A percentile compares a stretch with the other conserved stretches of the same genome.
phyloP scores from a whole-genome alignment of 2,797 vertebrate genomes.

The Cossypha polioptera region DNA sequence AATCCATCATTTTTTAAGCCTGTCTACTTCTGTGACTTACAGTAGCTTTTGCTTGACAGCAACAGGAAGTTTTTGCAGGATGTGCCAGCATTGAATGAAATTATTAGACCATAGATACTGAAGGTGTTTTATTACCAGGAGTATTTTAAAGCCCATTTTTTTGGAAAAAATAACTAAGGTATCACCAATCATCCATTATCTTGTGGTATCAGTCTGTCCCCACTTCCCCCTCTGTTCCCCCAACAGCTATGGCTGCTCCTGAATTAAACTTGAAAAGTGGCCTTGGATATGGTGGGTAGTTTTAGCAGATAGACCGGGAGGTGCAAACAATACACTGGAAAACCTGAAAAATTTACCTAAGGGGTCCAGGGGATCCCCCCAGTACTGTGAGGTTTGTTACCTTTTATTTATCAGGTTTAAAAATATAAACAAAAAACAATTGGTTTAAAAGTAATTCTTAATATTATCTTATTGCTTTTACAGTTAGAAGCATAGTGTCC shows the following conservation, averaged over 20 bases:
- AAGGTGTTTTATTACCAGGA: conserved; percentile 7
- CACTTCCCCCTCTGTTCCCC: background rate
- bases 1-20: background rate
- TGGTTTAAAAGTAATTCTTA: background rate
- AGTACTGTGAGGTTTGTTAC: background rate
- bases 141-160: background rate
- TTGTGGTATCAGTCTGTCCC: background rate
- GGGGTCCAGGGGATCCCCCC: background rate
- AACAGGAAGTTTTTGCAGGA: conserved; percentile 27
- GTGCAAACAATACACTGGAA: background rate
- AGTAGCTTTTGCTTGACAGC: conserved; percentile 13
- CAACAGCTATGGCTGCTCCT: background rate
- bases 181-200: background rate
- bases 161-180: background rate
- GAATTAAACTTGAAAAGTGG: background rate
- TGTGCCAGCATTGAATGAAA: conserved; percentile 49
- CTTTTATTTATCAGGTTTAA: background rate
- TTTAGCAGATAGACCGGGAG: background rate
- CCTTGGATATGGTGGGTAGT: background rate
- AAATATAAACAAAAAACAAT: background rate
- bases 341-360: background rate
- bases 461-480: background rate
- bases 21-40: background rate
- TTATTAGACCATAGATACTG: background rate
- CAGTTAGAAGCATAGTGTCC: background rate